Conservation (phyloP, 2,888 invertebrate genomes). For the Macropis europaea region DNA sequence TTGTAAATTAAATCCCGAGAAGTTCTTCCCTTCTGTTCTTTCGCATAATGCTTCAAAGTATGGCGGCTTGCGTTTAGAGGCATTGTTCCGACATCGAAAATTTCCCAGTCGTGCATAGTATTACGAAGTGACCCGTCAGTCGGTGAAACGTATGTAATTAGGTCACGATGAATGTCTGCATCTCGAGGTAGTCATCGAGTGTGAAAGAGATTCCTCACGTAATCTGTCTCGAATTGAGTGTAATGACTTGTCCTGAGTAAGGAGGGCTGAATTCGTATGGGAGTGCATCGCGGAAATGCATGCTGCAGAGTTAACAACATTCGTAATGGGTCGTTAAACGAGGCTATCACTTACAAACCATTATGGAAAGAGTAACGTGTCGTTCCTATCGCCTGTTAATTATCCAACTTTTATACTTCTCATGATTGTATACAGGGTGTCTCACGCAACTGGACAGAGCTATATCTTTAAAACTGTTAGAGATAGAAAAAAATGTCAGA, state of each 20-base stretch:
- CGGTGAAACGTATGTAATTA: slow-evolving; percentile 55
- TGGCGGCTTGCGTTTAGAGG: slow-evolving; percentile 32
- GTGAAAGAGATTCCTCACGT: slow-evolving; percentile 32
- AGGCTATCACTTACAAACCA: slow-evolving; percentile 21
- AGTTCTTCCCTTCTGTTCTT: slow-evolving; percentile 12
- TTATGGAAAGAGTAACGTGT: background rate
- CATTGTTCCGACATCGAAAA: slow-evolving; percentile 40
- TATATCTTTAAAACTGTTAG: too few species aligned
- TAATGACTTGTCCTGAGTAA: slow-evolving; percentile 26
- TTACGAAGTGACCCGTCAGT: slow-evolving; percentile 46
- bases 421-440: too few species aligned
- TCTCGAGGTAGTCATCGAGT: slow-evolving; percentile 37
- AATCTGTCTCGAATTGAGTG: slow-evolving; percentile 35
- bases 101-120: slow-evolving; percentile 30
- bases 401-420: too few species aligned
- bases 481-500: too few species aligned
- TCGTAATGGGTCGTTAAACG: slow-evolving; percentile 11
- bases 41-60: slow-evolving; percentile 31
- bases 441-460: too few species aligned
- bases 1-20: slow-evolving; percentile 13
- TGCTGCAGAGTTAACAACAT: slow-evolving; percentile 7
- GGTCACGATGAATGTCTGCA: slow-evolving; percentile 48
- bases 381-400: background rate
- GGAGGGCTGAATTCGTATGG: background rate
- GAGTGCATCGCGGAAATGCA: slow-evolving; percentile 26